Conservation (phyloP, 1,140 invertebrate species). For the Neelides sp. region DNA sequence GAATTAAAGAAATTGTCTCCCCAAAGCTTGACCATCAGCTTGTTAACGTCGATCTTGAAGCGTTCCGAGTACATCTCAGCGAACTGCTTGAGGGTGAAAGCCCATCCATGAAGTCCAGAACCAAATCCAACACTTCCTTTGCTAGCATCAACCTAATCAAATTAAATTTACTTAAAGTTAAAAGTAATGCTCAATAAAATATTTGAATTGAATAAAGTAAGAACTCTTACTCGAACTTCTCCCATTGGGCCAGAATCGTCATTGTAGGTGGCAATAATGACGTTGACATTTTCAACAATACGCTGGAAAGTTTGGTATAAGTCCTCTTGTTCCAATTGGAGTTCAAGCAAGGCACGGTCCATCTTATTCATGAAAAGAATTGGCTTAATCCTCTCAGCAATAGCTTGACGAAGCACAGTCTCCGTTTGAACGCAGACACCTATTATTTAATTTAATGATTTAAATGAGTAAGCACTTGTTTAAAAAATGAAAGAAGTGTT, state of each 20-base stretch:
- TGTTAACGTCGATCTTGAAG: constrained; percentile 93
- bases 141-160: constrained; percentile 68
- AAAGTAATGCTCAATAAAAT: too few relatives aligned
- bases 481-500: constrained; percentile 7
- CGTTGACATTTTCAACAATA: constrained; percentile 99
- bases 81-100: constrained; percentile 98
- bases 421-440: constrained; percentile 99
- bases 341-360: constrained; percentile 90
- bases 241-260: constrained; percentile 98
- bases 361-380: constrained; percentile 99
- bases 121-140: constrained; percentile 99
- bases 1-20: constrained; percentile 98
- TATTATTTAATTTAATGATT: constrained; percentile 36
- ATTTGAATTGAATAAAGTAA: not conserved
- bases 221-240: constrained; percentile 67
- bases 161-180: too few relatives aligned
- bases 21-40: constrained; percentile 91
- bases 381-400: constrained; percentile 97
- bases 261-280: constrained; percentile 98
- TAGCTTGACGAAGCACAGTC: constrained; percentile 96
- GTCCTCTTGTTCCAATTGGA: constrained; percentile 91
- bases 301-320: constrained; percentile 98
- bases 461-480: not conserved
- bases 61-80: constrained; percentile 97
- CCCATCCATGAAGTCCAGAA: constrained; percentile 98